Evolutionary conservation across 1,140 invertebrate genomes (phyloP).

Genomic region (Chrysoperla carnea): DNA sequence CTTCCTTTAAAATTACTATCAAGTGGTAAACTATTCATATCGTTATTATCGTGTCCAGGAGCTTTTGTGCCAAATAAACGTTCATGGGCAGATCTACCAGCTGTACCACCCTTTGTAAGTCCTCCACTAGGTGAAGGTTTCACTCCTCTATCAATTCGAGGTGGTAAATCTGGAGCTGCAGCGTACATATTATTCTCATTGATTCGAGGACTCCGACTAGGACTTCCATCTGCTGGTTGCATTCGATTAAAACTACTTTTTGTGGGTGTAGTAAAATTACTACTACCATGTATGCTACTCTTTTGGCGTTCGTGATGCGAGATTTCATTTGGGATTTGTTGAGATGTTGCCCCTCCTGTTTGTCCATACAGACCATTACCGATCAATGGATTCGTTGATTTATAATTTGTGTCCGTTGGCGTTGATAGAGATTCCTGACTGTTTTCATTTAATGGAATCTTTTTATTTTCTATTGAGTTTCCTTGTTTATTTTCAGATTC

Average conservation of each 20-base stretch:
- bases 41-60: conserved; percentile 9
- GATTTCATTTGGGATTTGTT: not conserved
- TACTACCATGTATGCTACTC: conserved; percentile 14
- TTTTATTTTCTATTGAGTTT: not conserved
- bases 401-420: too few relatives aligned
- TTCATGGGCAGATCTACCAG: conserved; percentile 31
- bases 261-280: not conserved
- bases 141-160: conserved; percentile 56
- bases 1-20: conserved; percentile 8
- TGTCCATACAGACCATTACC: too few relatives aligned
- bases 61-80: conserved; percentile 34
- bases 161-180: conserved; percentile 60
- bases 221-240: not conserved
- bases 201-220: conserved; percentile 10
- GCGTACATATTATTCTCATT: conserved; percentile 14
- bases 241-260: not conserved
- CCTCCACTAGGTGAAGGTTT: conserved; percentile 31
- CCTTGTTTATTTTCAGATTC: not conserved
- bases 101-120: not conserved
- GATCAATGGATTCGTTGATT: too few relatives aligned
- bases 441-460: not conserved
- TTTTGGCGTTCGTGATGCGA: conserved; percentile 16
- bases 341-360: too few relatives aligned
- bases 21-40: conserved; percentile 7
- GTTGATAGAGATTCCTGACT: not conserved